phyloP scores from a whole-genome alignment of 2,888 invertebrate species.

The Sphaerophoria taeniata region DNA sequence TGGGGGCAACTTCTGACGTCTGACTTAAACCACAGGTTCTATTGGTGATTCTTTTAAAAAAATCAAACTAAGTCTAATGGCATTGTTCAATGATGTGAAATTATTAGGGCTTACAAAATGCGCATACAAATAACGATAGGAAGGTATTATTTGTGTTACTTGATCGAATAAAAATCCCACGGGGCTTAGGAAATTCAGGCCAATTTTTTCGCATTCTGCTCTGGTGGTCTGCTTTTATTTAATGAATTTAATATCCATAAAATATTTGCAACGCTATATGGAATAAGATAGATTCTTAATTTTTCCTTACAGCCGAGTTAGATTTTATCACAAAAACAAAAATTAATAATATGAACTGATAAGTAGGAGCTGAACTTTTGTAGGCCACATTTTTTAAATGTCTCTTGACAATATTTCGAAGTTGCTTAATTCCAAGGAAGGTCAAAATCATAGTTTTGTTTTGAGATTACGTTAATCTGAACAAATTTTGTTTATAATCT shows the following conservation, averaged over 20 bases:
- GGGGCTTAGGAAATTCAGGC: slow-evolving; percentile 60
- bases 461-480: too few relatives aligned
- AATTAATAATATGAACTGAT: too few relatives aligned
- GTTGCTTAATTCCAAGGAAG: too few relatives aligned
- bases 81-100: slow-evolving; percentile 33
- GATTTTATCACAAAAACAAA: too few relatives aligned
- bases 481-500: too few relatives aligned
- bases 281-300: too few relatives aligned
- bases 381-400: too few relatives aligned
- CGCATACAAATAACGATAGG: neutral
- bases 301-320: too few relatives aligned
- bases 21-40: slow-evolving; percentile 9
- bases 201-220: slow-evolving; percentile 22
- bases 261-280: too few relatives aligned
- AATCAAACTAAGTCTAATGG: slow-evolving; percentile 37
- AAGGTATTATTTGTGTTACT: slow-evolving; percentile 28
- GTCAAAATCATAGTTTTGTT: too few relatives aligned
- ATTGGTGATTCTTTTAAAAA: neutral
- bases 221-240: slow-evolving; percentile 47
- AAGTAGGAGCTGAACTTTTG: too few relatives aligned
- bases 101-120: slow-evolving; percentile 8
- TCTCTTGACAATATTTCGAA: too few relatives aligned
- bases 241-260: neutral
- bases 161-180: slow-evolving; percentile 46
- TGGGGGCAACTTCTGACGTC: slow-evolving; percentile 34